Evolutionary conservation across 2,113 vertebrate genomes (phyloP), one percentile per base, ranked within the genome.

Genomic region (Alouatta palliata): DNA sequence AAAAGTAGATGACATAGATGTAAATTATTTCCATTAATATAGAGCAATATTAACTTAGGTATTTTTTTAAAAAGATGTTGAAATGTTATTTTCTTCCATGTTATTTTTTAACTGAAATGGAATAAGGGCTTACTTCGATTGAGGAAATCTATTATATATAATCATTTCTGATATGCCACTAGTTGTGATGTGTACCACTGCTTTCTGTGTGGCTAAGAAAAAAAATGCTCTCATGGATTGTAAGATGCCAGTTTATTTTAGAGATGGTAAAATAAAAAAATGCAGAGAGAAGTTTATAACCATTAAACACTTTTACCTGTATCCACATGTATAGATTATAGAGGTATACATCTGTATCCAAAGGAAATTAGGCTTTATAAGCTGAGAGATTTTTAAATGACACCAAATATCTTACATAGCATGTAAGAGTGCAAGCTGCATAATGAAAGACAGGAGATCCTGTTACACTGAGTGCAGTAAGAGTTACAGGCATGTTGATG

Each of bases 41-140:
- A 76, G 13, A 91, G 8, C 8, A 13, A 54, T 85, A 20, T 52
- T 92, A 66, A 37, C 6, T 17, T 83, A 76, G n/a, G 8, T 68
- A 49, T 70, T 90, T 97, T 52, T 90, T 88, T 58, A 61, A 92
- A 81, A 73, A 12, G 11, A 35, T 13, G 58, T 85, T 23, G 77
- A 87, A 90, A 81, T 80, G 11, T 58, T 68, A 76, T 61, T 61
- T 90, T 37, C 23, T 81, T 79, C 16, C 45, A 21, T 58, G n/a
- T 76, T 83, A 54, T 7, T 52, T 80, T 94, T 75, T n/a, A 40
- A 77, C 45, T 89, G 25, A 92, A 90, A n/a, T 61, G 9, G 40
- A 83, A 73, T 21, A 82, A 92, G 85, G 3, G 19, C 14, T 87
- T 84, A 9, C 71, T 45, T 95, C 83, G 49, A 37, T 70, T 70